Conservation (phyloP, 2,888 invertebrate species). For the Slavum lentiscoides region DNA sequence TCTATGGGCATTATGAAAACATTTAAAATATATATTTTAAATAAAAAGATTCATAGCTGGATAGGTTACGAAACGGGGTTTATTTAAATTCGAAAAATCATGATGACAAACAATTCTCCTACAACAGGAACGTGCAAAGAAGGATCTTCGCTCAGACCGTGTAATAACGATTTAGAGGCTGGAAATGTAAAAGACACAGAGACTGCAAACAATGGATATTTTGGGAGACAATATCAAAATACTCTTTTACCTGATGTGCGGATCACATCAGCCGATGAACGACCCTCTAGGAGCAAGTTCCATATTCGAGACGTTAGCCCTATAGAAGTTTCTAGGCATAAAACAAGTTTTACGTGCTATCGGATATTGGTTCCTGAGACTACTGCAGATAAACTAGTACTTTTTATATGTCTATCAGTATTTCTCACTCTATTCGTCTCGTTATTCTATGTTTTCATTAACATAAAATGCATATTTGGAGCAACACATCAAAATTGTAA, state of each 20-base stretch:
- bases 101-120: constrained; percentile 21
- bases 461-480: constrained; percentile 39
- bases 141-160: constrained; percentile 3
- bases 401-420: constrained; percentile 17
- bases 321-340: constrained; percentile 12
- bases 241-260: constrained; percentile 37
- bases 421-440: constrained; percentile 20
- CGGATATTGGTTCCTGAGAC: constrained; percentile 43
- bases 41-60: background rate
- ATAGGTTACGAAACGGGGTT: constrained; percentile 7
- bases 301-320: constrained; percentile 32
- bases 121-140: constrained; percentile 14
- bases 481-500: constrained; percentile 17
- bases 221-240: constrained; percentile 21
- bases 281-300: constrained; percentile 27
- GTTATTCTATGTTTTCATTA: constrained; percentile 32
- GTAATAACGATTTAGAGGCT: constrained; percentile 15
- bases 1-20: background rate
- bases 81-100: constrained; percentile 22
- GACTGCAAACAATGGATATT: constrained; percentile 35
- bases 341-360: constrained; percentile 14
- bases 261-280: constrained; percentile 24
- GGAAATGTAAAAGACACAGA: constrained; percentile 4
- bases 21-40: background rate
- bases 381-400: constrained; percentile 20